Base-by-base conservation (phyloP, 2,888 invertebrate species). In the Lacanobia oleracea region DNA sequence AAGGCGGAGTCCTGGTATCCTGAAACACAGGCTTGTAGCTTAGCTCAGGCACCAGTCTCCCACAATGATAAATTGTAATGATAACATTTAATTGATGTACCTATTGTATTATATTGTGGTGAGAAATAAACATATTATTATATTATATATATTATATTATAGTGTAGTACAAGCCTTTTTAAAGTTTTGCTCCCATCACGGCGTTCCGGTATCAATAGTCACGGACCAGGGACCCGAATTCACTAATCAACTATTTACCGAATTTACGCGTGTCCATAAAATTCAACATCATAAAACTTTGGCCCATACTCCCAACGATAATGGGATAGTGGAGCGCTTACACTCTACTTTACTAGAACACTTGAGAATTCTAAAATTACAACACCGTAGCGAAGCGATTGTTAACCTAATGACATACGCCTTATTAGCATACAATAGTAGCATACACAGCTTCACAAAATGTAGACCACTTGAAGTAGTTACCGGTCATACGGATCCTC, bases 181-280 rank as follows among this genome's bases (percentile, higher is more conserved):
- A 50, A 67, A 50, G 23, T 67, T 67, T 59, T 59, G 50, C 59
- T 50, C 67, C 21, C 67, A 67, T 23, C 69, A 69, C 0, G 69
- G 56, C 14, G 45, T 64, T 16, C 69, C 69, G 6, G 14, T 69
- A 64, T 63, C 64, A 50, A 64, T 60, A 60, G 50, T 67, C 21
- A 59, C 48, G 3, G 66, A 67, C 27, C 37, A 56, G 14, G 69
- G 69, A n/a, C 45, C 69, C 7, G 56, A 69, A 48, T 69, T 64
- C 4, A 69, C 48, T 10, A 69, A 69, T 27, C 69, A 69, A n/a
- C 7, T 64, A 23, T 69, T 69, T 23, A 45, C 56, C 10, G 69
- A 64, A 54, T 57, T 69, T 48, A 69, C 65, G 18, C 63, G 64
- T 12, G 54, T 69, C n/a, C 69, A 69, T 37, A 64, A 64, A 37